These are phyloP conservation scores for Eolophus roseicapilla DNA, from an alignment of 2,113 vertebrate genomes.

Conservation along the genomic window DNA sequence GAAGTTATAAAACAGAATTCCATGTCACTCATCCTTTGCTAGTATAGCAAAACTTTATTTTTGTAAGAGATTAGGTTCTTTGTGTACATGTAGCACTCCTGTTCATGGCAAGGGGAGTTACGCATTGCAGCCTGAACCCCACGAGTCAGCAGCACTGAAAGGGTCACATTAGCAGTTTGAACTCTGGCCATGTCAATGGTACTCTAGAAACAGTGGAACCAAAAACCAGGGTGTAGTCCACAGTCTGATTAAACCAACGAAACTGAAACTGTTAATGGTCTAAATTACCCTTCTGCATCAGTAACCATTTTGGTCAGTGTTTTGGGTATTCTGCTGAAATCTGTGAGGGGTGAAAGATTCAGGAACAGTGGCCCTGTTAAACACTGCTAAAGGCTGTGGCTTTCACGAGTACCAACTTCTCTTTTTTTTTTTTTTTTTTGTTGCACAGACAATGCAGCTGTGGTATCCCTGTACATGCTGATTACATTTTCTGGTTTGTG, in stretches of 20 bases:
- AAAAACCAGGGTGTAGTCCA: not conserved
- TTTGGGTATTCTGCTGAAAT: not conserved
- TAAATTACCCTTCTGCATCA: not conserved
- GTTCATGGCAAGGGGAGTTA: not conserved
- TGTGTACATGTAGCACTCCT: not conserved
- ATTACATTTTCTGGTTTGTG: constrained; percentile 24
- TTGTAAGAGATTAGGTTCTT: not conserved
- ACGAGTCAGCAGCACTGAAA: not conserved
- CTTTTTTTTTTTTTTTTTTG: not conserved
- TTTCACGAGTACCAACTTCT: not conserved
- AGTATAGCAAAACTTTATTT: not conserved
- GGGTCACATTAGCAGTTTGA: not conserved
- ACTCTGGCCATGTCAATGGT: not conserved
- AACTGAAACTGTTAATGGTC: not conserved
- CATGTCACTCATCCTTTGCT: not conserved
- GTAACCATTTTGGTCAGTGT: not conserved
- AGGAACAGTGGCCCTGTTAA: not conserved
- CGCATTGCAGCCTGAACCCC: not conserved
- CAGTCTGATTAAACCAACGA: not conserved
- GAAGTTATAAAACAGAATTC: not conserved
- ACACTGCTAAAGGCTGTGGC: not conserved
- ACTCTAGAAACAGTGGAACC: not conserved
- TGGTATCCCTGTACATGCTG: not conserved
- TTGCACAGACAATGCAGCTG: not conserved
- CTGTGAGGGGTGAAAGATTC: not conserved